Base-by-base conservation (phyloP, 2,888 invertebrate species). In the Steinernema carpocapsae region DNA sequence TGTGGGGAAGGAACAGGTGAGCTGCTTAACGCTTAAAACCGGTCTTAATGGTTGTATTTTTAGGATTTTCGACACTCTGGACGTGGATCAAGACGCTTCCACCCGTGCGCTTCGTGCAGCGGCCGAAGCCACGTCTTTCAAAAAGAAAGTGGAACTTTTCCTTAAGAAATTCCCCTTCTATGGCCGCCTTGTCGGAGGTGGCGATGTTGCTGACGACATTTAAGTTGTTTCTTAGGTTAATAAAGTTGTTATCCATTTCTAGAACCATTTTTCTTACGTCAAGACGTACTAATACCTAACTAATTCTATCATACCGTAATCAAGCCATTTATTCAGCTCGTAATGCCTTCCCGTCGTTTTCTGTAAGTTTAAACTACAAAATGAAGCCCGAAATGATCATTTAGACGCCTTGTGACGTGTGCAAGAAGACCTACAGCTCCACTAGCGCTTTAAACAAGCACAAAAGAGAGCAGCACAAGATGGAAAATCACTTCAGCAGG, bases 1-100 rank as follows among this genome's bases (percentile, higher is more conserved):
- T 85, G 14, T 85, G 85, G 85, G 85, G 82, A 22, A 73, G 85
- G 32, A 74, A 78, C 26, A 76, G 81, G 83, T 83, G 46, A 64
- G 64, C n/a, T n/a, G n/a, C n/a, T n/a, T n/a, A n/a, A n/a, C n/a
- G 0, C n/a, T 26, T 19, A 22, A 17, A 7, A 26, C 3, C 4
- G n/a, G 0, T n/a, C 48, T n/a, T 59, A 1, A 19, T 37, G 22
- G 17, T n/a, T 72, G n/a, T 46, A 37, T 37, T 43, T 19, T 42
- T 29, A 84, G 85, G 70, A 80, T 85, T 56, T 85, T 81, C 71
- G 76, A 75, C 12, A 84, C 85, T 7, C 76, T 85, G 48, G 85
- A 85, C 72, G 76, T 80, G 14, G 85, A 85, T 74, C 74, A 81
- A 7, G 85, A 85, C 32, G 64, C 64, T 1, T 29, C 64, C 29